Conservation (phyloP, 2,113 vertebrate genomes). For the Sapayoa aenigma region DNA sequence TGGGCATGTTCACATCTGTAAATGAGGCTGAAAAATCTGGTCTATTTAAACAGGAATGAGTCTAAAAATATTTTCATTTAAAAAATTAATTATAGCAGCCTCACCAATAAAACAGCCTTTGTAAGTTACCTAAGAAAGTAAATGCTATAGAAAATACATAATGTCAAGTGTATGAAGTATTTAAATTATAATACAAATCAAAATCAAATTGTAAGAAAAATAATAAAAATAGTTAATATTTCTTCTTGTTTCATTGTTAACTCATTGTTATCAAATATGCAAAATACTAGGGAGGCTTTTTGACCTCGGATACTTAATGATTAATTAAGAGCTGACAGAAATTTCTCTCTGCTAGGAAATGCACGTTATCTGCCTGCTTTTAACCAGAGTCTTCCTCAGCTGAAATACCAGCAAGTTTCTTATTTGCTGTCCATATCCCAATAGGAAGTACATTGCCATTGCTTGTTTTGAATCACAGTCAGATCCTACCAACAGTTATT, state of each 20-base stretch:
- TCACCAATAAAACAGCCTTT: not conserved
- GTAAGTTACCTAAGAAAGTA: not conserved
- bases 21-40: slow-evolving; percentile 16
- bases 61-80: not conserved
- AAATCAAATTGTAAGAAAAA: not conserved
- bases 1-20: slow-evolving; percentile 27
- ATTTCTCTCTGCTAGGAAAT: not conserved
- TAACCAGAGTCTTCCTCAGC: not conserved
- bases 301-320: not conserved
- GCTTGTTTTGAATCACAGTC: not conserved
- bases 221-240: not conserved
- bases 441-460: not conserved
- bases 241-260: not conserved
- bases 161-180: not conserved
- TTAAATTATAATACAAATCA: not conserved
- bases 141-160: not conserved
- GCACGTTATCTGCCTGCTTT: not conserved
- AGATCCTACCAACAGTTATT: not conserved
- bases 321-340: not conserved
- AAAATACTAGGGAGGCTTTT: not conserved
- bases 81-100: not conserved
- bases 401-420: not conserved
- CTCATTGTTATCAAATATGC: not conserved
- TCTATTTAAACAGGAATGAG: not conserved
- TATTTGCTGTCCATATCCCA: not conserved